Conservation (phyloP, 1,140 invertebrate species). For the Zophobas atratus region DNA sequence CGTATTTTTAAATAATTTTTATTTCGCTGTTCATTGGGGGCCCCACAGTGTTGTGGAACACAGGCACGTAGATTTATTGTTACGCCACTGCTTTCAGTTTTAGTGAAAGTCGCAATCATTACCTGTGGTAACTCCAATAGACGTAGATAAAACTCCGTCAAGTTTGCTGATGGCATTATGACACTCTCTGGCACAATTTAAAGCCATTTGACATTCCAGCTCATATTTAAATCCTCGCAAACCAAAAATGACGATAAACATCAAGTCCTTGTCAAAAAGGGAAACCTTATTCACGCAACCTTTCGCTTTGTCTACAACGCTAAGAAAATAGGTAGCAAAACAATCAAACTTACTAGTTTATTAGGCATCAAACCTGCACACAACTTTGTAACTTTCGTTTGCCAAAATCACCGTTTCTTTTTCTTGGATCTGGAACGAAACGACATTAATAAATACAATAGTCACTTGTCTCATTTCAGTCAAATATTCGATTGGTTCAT, state of each 20-base stretch:
- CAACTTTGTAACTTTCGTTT: slow-evolving; percentile 70
- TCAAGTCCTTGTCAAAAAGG: slow-evolving; percentile 82
- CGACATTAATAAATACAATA: slow-evolving; percentile 76
- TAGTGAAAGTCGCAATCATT: slow-evolving; percentile 14
- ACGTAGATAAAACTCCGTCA: slow-evolving; percentile 72
- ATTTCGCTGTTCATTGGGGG: too few relatives aligned
- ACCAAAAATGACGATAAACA: slow-evolving; percentile 81
- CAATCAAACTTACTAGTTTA: too few relatives aligned
- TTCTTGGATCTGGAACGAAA: slow-evolving; percentile 67
- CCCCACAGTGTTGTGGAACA: too few relatives aligned
- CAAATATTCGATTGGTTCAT: slow-evolving; percentile 77
- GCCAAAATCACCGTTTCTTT: slow-evolving; percentile 69
- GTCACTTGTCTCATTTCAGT: slow-evolving; percentile 79
- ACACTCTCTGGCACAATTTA: slow-evolving; percentile 74
- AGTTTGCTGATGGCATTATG: slow-evolving; percentile 70
- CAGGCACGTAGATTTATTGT: too few relatives aligned
- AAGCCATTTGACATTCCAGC: slow-evolving; percentile 76
- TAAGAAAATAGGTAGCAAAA: slow-evolving; percentile 48
- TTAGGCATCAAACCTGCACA: slow-evolving; percentile 57
- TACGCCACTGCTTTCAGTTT: too few relatives aligned
- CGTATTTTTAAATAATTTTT: too few relatives aligned
- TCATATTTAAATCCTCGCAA: slow-evolving; percentile 79
- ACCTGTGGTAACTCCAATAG: slow-evolving; percentile 79
- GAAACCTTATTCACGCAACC: slow-evolving; percentile 82
- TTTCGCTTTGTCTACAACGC: slow-evolving; percentile 69